Evolutionary conservation across 2,888 invertebrate species (phyloP).

Genomic region (Tanaodytes sp.): DNA sequence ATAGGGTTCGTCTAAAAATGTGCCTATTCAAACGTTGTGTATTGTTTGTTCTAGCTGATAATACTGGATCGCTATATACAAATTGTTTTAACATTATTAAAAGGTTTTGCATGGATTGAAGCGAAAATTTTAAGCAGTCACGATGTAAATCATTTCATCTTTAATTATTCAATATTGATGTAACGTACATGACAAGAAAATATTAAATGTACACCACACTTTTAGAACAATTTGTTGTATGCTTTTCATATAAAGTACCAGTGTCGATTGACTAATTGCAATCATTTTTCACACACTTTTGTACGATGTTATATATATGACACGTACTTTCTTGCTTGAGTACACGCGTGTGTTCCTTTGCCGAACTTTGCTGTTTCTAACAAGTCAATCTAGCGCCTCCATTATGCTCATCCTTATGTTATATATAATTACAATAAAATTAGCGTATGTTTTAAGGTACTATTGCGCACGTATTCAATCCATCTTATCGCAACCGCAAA

Average conservation of each 20-base stretch:
- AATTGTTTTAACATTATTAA: not conserved
- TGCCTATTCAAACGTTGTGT: too few species aligned
- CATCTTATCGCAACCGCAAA: too few species aligned
- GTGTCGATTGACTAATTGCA: not conserved
- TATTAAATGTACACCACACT: slow-evolving; percentile 62
- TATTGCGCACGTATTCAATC: too few species aligned
- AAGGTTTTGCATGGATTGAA: not conserved
- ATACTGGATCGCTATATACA: not conserved
- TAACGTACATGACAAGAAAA: slow-evolving; percentile 64
- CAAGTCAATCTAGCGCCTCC: too few species aligned
- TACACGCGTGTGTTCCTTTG: slow-evolving; percentile 2
- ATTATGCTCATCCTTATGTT: too few species aligned
- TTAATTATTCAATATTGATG: slow-evolving; percentile 53
- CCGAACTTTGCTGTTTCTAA: slow-evolving; percentile 17
- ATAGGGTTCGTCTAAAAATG: too few species aligned
- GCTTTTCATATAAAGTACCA: slow-evolving; percentile 10
- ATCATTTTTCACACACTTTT: slow-evolving; percentile 8
- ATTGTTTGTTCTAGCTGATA: too few species aligned
- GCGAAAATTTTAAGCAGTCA: too few species aligned
- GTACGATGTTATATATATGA: not conserved
- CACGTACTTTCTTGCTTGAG: slow-evolving; percentile 4
- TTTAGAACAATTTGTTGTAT: slow-evolving; percentile 56
- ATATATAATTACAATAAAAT: too few species aligned
- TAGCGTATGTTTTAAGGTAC: too few species aligned
- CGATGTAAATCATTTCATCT: slow-evolving; percentile 33